Evolutionary conservation across 2,888 invertebrate genomes (phyloP).

Genomic region (Thera britannica): DNA sequence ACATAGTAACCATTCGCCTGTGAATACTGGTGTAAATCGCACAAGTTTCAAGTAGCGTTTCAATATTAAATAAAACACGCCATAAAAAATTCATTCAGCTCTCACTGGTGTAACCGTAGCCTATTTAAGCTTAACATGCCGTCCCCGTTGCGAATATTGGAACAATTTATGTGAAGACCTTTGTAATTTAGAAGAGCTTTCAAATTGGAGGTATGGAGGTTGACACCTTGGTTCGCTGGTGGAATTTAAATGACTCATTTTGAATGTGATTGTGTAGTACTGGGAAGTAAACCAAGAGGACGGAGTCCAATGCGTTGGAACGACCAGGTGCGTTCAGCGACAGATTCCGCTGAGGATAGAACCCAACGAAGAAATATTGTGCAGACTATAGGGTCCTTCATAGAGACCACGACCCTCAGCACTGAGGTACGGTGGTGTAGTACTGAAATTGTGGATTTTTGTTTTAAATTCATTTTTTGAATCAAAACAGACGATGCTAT

Average conservation of each 20-base stretch:
- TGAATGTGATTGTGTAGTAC: conserved; percentile 22
- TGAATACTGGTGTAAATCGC: background rate
- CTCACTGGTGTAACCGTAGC: conserved; percentile 54
- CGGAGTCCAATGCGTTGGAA: background rate
- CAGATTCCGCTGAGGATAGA: too few species aligned
- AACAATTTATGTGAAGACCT: conserved; percentile 82
- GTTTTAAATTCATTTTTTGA: too few species aligned
- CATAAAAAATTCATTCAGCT: conserved; percentile 24
- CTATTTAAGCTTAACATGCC: conserved; percentile 76
- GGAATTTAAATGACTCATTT: conserved; percentile 70
- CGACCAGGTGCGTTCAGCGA: too few species aligned
- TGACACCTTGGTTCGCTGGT: conserved; percentile 65
- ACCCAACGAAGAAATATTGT: too few species aligned
- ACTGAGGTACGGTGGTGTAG: too few species aligned
- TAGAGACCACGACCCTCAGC: too few species aligned
- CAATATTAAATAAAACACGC: background rate
- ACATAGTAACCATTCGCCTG: background rate
- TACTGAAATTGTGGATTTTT: too few species aligned
- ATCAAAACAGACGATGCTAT: too few species aligned
- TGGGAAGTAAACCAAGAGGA: conserved; percentile 5
- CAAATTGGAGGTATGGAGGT: conserved; percentile 78
- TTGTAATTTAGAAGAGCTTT: conserved; percentile 80
- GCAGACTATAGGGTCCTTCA: too few species aligned
- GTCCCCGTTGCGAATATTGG: conserved; percentile 77
- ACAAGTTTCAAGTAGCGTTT: conserved; percentile 18